Base-by-base conservation (phyloP, 1,140 invertebrate genomes). In the Procambarus clarkii region DNA sequence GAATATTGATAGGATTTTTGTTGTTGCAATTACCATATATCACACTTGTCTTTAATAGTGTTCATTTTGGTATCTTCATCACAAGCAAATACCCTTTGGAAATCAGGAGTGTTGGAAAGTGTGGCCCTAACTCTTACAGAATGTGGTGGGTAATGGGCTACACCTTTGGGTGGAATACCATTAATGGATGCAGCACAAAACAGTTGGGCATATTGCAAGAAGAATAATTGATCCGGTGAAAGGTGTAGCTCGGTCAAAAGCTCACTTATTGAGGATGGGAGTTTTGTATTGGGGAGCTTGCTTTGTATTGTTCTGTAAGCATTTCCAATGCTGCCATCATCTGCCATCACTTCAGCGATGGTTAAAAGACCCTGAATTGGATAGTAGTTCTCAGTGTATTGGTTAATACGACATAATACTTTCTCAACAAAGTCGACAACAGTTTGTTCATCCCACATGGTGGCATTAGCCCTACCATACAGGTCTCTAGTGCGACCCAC, bases 321-420 rank as follows among this genome's bases (percentile, higher is more conserved):
- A 8, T 60, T 90, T 24, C 46, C 45, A 24, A 90, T 58, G n/a
- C 88, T 90, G 15, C 80, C 80, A 45, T 90, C 88, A 50, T 90
- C 88, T 13, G 88, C 88, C 88, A 90, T 82, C 45, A 90, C 88
- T n/a, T 90, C 88, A 13, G 79, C 50, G 50, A 76, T 90, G 15
- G 88, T 90, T 2, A 83, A n/a, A n/a, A 82, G 71, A 44, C 64
- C 64, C 2, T 82, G 46, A 8, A 90, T 74, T 4, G 88, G 60
- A 44, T 90, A 90, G 48, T 90, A 83, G 2, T 9, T 50, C 34
- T 90, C 34, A 0, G 13, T 83, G 80, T 90, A 90, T 24, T 90
- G 58, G 11, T 74, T 83, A 24, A 90, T 80, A 9, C 88, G 88
- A 45, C 88, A 90, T 79, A 83, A 9, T 11, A 90, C 88, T 44